Evolutionary conservation across 2,113 vertebrate species (phyloP).

Genomic region (Cynopterus brachyotis): DNA sequence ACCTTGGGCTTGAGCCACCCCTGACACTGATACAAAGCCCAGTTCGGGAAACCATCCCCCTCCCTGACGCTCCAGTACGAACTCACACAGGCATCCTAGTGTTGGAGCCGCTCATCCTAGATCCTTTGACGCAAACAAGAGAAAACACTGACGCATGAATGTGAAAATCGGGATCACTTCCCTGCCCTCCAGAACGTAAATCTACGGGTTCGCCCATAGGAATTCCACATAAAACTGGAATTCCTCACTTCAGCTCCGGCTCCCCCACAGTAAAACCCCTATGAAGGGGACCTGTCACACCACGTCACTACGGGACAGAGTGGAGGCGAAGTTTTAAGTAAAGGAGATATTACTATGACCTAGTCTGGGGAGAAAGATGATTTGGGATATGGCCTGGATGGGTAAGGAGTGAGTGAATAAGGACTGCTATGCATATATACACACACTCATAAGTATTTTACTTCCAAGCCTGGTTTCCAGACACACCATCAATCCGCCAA

Average conservation of each 20-base stretch:
- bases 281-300: neutral
- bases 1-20: neutral
- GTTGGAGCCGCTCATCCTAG: neutral
- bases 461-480: slow-evolving; percentile 8
- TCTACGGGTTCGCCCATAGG: neutral
- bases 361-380: neutral
- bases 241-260: neutral
- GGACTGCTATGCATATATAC: neutral
- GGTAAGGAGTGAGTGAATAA: neutral
- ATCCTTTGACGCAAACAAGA: neutral
- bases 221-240: neutral
- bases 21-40: neutral
- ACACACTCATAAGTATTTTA: neutral
- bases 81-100: neutral
- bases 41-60: neutral
- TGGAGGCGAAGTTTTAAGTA: neutral
- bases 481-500: neutral
- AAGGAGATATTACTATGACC: neutral
- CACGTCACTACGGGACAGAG: accelerated
- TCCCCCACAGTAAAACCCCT: neutral
- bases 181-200: neutral
- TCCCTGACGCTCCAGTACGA: neutral
- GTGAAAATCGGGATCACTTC: neutral
- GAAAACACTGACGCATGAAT: neutral
- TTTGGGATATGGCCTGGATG: neutral